These are phyloP conservation scores for Pseudococcus jackbeardsleyi DNA, from an alignment of 2,888 invertebrate species.

Conservation along the genomic window DNA sequence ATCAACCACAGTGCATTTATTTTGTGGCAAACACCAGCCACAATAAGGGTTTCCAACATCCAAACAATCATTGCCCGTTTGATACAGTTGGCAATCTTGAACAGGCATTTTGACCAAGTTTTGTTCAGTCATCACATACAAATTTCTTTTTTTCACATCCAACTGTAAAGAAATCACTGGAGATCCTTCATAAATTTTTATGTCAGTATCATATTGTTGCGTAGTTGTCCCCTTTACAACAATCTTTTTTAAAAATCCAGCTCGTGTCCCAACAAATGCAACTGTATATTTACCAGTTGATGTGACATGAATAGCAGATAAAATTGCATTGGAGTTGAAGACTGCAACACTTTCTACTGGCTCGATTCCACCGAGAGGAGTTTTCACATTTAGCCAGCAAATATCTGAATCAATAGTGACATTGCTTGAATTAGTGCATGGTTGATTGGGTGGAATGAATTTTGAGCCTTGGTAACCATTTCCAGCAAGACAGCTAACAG, in stretches of 20 bases:
- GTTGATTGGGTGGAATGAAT: background rate
- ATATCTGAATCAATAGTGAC: background rate
- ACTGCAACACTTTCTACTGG: background rate
- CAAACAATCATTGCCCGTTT: slow-evolving; percentile 91
- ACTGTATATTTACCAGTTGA: background rate
- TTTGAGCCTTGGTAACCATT: background rate
- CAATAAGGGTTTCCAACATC: slow-evolving; percentile 97
- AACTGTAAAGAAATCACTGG: background rate
- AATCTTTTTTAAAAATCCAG: background rate
- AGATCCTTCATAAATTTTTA: background rate
- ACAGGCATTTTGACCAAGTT: background rate
- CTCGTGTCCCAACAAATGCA: background rate
- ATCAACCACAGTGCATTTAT: slow-evolving; percentile 91
- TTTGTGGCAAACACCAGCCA: slow-evolving; percentile 97
- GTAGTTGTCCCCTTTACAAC: background rate
- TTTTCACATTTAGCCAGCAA: background rate
- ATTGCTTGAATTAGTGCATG: background rate
- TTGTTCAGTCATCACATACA: background rate
- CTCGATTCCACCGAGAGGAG: background rate
- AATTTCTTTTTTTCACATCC: background rate
- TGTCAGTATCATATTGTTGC: background rate
- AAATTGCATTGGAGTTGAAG: background rate
- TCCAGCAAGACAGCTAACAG: background rate
- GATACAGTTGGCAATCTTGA: slow-evolving; percentile 89
- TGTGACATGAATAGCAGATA: background rate